Conservation (phyloP, 2,113 vertebrate genomes). For the Emydura subglobosa region DNA sequence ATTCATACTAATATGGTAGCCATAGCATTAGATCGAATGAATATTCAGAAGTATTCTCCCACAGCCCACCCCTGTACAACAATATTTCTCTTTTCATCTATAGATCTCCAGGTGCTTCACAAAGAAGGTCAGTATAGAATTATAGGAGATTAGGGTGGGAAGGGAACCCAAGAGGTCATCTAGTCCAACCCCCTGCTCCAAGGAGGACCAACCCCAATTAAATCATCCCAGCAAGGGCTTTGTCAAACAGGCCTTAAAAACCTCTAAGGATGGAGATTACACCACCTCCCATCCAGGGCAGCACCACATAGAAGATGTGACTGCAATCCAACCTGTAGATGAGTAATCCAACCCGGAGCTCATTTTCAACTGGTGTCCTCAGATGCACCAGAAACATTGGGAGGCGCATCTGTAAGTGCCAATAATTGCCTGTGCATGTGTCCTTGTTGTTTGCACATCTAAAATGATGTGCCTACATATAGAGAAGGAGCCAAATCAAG, state of each 20-base stretch:
- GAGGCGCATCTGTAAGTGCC: too few relatives aligned
- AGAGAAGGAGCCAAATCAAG: not conserved
- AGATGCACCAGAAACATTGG: not conserved
- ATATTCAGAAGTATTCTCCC: not conserved
- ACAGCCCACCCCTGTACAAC: not conserved
- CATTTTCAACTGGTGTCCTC: not conserved
- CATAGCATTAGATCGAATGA: not conserved
- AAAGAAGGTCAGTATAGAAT: not conserved
- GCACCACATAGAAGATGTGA: too few relatives aligned
- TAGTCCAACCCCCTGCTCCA: too few relatives aligned
- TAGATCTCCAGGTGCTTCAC: not conserved
- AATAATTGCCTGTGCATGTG: not conserved
- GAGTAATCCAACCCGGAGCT: not conserved
- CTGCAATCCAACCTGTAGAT: not conserved
- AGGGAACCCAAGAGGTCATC: too few relatives aligned
- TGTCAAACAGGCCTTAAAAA: too few relatives aligned
- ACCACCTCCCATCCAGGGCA: too few relatives aligned
- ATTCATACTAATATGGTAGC: not conserved
- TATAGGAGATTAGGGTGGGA: too few relatives aligned
- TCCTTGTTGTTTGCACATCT: not conserved
- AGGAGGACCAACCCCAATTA: too few relatives aligned
- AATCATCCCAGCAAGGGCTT: too few relatives aligned
- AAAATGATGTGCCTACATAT: not conserved
- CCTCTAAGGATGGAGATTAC: too few relatives aligned
- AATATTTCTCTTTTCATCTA: not conserved